Evolutionary conservation across 2,113 vertebrate species (phyloP), one percentile per base, ranked within the genome.

Genomic region (Melospiza melodia): DNA sequence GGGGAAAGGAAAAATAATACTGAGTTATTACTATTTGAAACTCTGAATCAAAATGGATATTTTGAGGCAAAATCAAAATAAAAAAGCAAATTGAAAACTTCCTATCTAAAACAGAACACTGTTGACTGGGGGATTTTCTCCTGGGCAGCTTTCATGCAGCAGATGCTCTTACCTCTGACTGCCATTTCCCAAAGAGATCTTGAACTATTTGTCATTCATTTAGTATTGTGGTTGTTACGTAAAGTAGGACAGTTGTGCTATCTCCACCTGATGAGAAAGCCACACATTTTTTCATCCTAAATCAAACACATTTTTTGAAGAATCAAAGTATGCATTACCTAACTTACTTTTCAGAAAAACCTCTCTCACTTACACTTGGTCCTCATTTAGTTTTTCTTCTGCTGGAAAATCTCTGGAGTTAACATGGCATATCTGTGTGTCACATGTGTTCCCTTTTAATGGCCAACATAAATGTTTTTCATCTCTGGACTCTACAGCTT

Each of bases 391-490:
- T 49, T 27, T 71, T 94, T 90, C 46, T 88, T 46, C 73, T 75
- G n/a, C 22, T 94, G 92, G 68, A 94, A 96, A 92, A 92, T 65
- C 68, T 86, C 65, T 75, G 67, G 55, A 90, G 82, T 71, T 96
- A 81, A 81, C 73, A 93, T 61, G 76, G 83, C 76, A 39, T 82
- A 65, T 89, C 35, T 93, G 41, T 76, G 59, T 68, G 82, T 94
- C 92, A 95, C 78, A 76, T 83, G 85, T 67, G 52, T 52, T 95
- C 65, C 24, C 44, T 86, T 86, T 88, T 87, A 96, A 88, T 46
- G 89, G 93, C 90, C 96, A 97, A 84, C n/a, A 92, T 52, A 96
- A 94, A 93, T 89, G 92, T 89, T 97, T 96, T 95, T 86, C 83
- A 95, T 44, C 65, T 93, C 62, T 44, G 75, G 94, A 63, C 35